Evolutionary conservation across 2,888 invertebrate species (phyloP), one percentile per base, ranked within the genome.

Genomic region (Orchesella flavescens): DNA sequence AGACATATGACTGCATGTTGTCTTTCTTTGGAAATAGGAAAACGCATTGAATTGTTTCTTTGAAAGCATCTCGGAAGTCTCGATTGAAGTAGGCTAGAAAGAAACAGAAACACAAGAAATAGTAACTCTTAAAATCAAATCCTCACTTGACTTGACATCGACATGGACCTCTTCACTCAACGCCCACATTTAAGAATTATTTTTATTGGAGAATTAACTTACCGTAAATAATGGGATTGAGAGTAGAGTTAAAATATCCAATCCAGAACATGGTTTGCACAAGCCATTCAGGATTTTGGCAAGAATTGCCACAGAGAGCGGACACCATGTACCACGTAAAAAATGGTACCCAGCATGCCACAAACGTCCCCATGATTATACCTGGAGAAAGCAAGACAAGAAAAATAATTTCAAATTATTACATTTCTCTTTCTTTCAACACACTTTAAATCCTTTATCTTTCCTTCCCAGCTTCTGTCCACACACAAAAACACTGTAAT

Each of bases 41-140:
- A 82, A 96, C 94, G 90, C 96, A 96, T 89, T 95, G 94, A 87
- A 97, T 91, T n/a, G 97, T 97, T 90, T 96, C 96, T 91, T 95
- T 96, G 92, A 99, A 99, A 80, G 99, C 98, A 90, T 97, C 96
- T 90, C 99, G 94, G 91, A 99, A 99, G 91, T 99, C 99, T 89
- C 97, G 93, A 91, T 99, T 98, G 92, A 98, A 99, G 91, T 98
- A 98, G 88, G 99, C 98, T 81, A n/a, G 49, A 43, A n/a, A 59
- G 53, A 1, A 17, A 53, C 34, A 34, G n/a, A n/a, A n/a, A n/a
- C n/a, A n/a, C n/a, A n/a, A n/a, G n/a, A n/a, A n/a, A n/a, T n/a
- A n/a, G n/a, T n/a, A 34, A 34, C 7, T 7, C 7, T 34, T 34
- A 34, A 34, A 34, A 34, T 34, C 34, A 34, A 34, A n/a, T n/a